phyloP scores from a whole-genome alignment of 1,140 invertebrate species.

The Drosophila micromelanica region DNA sequence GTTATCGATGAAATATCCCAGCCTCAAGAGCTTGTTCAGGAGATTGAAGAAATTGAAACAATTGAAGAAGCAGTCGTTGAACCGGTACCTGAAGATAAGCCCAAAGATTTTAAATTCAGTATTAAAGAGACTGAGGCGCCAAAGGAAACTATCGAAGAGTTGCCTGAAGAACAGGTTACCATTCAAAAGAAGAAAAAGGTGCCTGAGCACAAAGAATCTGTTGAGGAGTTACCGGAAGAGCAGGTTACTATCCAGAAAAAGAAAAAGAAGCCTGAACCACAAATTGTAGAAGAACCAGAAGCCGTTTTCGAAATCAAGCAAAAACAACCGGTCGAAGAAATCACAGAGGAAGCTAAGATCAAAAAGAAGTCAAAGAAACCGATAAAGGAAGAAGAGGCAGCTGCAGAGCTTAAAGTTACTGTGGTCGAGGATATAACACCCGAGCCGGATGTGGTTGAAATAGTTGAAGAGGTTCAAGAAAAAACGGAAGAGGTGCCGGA shows the following conservation, averaged over 20 bases:
- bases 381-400: constrained; percentile 55
- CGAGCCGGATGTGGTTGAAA: constrained; percentile 57
- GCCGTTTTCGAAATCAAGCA: constrained; percentile 68
- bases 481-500: constrained; percentile 17
- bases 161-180: constrained; percentile 69
- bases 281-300: constrained; percentile 74
- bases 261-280: constrained; percentile 44
- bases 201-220: constrained; percentile 25
- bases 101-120: constrained; percentile 49
- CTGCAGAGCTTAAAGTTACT: constrained; percentile 65
- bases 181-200: constrained; percentile 71
- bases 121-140: constrained; percentile 65
- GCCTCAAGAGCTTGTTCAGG: constrained; percentile 61
- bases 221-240: constrained; percentile 64
- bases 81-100: constrained; percentile 43
- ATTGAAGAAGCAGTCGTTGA: constrained; percentile 40
- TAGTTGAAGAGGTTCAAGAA: constrained; percentile 66
- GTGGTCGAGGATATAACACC: constrained; percentile 51
- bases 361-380: constrained; percentile 69
- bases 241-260: constrained; percentile 65
- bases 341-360: constrained; percentile 77
- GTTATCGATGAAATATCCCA: constrained; percentile 64
- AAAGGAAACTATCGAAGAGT: constrained; percentile 61
- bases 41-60: constrained; percentile 69
- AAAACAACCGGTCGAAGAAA: constrained; percentile 70